Evolutionary conservation across 2,888 invertebrate genomes (phyloP).

Genomic region (Merodon equestris): DNA sequence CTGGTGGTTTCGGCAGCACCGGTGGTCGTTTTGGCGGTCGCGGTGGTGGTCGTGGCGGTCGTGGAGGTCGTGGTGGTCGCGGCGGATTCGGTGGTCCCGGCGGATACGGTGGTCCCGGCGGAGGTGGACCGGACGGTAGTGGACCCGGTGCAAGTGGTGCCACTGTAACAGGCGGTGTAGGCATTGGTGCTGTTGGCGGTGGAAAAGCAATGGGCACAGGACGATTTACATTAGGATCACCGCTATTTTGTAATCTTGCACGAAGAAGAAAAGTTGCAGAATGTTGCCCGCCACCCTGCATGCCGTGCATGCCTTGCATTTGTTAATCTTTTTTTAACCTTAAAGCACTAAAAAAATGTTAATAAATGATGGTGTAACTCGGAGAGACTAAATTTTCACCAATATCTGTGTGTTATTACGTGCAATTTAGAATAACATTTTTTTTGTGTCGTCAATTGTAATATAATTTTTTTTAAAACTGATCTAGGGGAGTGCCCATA

Average conservation of each 20-base stretch:
- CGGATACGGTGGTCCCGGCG: conserved; percentile 44
- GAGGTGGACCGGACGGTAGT: conserved; percentile 19
- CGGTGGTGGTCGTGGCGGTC: conserved; percentile 40
- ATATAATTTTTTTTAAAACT: too few relatives aligned
- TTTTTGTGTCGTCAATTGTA: too few relatives aligned
- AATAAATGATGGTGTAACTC: background rate
- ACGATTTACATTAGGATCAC: conserved; percentile 7
- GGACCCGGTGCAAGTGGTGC: background rate
- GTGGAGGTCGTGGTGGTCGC: background rate
- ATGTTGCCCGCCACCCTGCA: background rate
- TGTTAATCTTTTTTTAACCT: conserved; percentile 21
- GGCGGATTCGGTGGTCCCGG: conserved; percentile 30
- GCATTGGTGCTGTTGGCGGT: background rate
- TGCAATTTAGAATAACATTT: too few relatives aligned
- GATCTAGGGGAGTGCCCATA: too few relatives aligned
- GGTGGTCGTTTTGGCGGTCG: conserved; percentile 2
- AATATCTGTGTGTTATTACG: too few relatives aligned
- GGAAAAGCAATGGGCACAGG: conserved; percentile 2
- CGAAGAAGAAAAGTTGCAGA: conserved; percentile 34
- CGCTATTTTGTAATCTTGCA: conserved; percentile 41
- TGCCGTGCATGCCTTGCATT: conserved; percentile 25
- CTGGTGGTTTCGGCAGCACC: too few relatives aligned
- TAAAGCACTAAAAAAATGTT: background rate
- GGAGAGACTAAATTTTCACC: too few relatives aligned
- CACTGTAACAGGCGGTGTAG: conserved; percentile 17